These are phyloP conservation scores for Coronaproctus castanopsis DNA, from an alignment of 2,888 invertebrate species.

Conservation along the genomic window DNA sequence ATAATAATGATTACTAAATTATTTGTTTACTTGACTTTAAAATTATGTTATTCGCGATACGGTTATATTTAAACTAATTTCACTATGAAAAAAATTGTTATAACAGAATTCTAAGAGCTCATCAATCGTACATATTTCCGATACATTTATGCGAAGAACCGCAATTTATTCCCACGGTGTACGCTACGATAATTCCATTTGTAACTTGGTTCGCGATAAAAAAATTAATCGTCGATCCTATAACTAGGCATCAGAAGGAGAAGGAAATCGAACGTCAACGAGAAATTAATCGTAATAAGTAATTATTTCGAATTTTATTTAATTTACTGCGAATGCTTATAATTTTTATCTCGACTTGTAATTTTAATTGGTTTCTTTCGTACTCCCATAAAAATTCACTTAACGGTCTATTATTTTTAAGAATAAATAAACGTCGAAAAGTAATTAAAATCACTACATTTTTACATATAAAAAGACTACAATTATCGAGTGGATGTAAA, in stretches of 20 bases:
- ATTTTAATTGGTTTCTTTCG: too few species aligned
- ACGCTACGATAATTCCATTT: constrained; percentile 74
- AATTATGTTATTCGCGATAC: too few species aligned
- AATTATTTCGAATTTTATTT: constrained; percentile 10
- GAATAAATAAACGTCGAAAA: background rate
- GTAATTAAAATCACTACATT: too few species aligned
- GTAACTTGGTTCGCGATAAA: constrained; percentile 62
- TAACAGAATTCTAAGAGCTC: constrained; percentile 68
- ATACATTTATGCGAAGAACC: constrained; percentile 79
- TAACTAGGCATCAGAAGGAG: constrained; percentile 52
- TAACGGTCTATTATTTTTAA: background rate
- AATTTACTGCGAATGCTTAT: background rate
- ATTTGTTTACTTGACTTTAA: too few species aligned
- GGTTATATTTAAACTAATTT: too few species aligned
- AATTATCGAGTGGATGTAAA: too few species aligned
- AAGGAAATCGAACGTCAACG: constrained; percentile 62
- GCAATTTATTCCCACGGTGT: constrained; percentile 73
- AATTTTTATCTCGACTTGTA: too few species aligned
- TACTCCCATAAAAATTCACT: background rate
- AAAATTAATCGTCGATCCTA: constrained; percentile 66
- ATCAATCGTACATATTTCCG: constrained; percentile 72
- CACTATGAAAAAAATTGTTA: too few species aligned
- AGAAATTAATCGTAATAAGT: constrained; percentile 55
- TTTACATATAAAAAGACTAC: too few species aligned
- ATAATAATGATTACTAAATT: too few species aligned